Base-by-base conservation (phyloP, 2,797 vertebrate species). In the Steatocranus sp. region DNA sequence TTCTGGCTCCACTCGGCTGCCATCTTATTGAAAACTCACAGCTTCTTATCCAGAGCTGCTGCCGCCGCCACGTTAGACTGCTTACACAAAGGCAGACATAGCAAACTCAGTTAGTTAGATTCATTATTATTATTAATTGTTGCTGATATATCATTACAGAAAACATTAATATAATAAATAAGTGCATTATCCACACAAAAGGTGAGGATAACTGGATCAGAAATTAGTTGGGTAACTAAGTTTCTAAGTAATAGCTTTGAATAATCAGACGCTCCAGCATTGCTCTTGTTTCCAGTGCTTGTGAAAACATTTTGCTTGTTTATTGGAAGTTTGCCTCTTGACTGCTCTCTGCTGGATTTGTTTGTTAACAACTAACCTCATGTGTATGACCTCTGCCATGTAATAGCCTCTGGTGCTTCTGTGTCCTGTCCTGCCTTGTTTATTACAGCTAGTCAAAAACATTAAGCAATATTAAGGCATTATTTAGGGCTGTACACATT, bases 41-140 rank as follows among this genome's bases (percentile, higher is more conserved):
- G 96, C 87, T 96, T 95, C 90, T 97, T 97, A 84, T 97, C 95
- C 87, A 96, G 94, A 46, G 92, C 94, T 2, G 94, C 94, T 1
- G 93, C 96, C 6, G 96, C 95, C 17, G 95, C 95, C 12, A 95
- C 94, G 1, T 83, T 97, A 87, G 94, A 94, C 95, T 97, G 14
- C 56, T 81, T 58, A 54, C 61, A 77, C 38, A 79, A 12, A 34
- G 32, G 51, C 58, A 63, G 11, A 61, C 58, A 38, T 63, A 8
- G 18, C 32, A 63, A 63, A 63, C 58, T 63, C 58, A 63, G 18
- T 63, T 63, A 20, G 32, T 61, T 36, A 61, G 7, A 20, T 20
- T 63, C 32, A 38, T 63, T 63, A 38, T 63, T 63, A 0, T 14
- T 38, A 63, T 63, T 38, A 38, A 63, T 63, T 66, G 20, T 17